Percentiles rank a stretch among this genome's conserved stretches.
Conservation (phyloP, 53 echinoderm and acorn worm species). For the Stichopus horrens region DNA sequence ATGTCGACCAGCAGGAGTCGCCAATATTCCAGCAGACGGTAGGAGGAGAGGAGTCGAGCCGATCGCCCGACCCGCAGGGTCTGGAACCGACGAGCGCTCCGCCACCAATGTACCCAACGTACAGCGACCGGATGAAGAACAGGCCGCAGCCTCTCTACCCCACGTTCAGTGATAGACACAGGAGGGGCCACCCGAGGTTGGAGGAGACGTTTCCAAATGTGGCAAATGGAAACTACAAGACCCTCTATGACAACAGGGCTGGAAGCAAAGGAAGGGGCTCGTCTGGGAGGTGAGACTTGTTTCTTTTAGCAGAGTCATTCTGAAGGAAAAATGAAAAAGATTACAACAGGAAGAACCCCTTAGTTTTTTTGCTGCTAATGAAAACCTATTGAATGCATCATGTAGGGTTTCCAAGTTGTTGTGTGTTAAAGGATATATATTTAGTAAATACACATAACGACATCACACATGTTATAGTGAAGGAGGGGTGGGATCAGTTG, state of each 20-base stretch:
- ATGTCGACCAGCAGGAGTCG: conserved; percentile 41
- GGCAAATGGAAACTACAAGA: conserved; percentile 72
- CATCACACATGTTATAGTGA: too few species aligned
- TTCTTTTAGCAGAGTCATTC: too few species aligned
- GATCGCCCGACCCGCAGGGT: conserved; percentile 10
- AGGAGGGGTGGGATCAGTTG: too few species aligned
- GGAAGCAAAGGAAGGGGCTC: conserved; percentile 66
- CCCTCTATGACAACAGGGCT: conserved; percentile 87
- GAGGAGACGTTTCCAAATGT: conserved; percentile 52
- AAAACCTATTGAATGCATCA: too few species aligned
- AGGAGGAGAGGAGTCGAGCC: conserved; percentile 46
- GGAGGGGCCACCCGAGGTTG: conserved; percentile 46
- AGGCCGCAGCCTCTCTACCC: conserved; percentile 81
- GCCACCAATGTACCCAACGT: conserved; percentile 54
- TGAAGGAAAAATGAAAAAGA: too few species aligned
- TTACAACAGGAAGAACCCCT: too few species aligned
- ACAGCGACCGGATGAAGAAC: conserved; percentile 67
- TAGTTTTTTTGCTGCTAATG: too few species aligned
- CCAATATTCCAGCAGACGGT: conserved; percentile 53
- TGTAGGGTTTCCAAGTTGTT: too few species aligned
- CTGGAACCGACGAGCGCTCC: conserved; percentile 31
- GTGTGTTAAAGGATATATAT: too few species aligned
- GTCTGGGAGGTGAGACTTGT: conserved; percentile 72
- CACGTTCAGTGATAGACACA: conserved; percentile 91
- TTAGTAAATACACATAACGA: too few species aligned